Conservation (phyloP, 2,797 vertebrate species). For the Limnodromus scolopaceus region DNA sequence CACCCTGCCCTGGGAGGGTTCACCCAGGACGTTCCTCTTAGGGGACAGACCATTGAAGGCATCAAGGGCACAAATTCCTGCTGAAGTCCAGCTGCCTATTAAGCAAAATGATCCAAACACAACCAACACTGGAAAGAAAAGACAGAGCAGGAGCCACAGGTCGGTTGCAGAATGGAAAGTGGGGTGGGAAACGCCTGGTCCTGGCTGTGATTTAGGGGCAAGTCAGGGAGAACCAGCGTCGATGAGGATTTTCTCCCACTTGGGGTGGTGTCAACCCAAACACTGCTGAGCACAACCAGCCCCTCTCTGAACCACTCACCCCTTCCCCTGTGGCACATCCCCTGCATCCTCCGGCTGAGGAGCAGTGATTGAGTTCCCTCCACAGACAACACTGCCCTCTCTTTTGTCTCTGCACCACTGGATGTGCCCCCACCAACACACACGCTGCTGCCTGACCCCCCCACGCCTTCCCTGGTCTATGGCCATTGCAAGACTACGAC, state of each 20-base stretch:
- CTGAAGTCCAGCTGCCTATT: background rate
- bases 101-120: background rate
- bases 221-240: accelerated
- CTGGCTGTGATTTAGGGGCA: background rate
- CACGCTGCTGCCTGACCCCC: background rate
- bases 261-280: background rate
- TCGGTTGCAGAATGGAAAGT: background rate
- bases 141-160: background rate
- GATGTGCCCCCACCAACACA: background rate
- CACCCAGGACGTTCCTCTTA: background rate
- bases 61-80: background rate
- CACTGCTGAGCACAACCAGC: background rate
- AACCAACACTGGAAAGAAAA: background rate
- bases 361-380: background rate
- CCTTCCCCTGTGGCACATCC: background rate
- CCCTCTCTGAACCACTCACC: background rate
- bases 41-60: background rate
- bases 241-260: background rate
- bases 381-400: background rate
- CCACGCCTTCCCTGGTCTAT: accelerated
- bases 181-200: background rate
- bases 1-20: background rate
- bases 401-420: background rate
- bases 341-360: background rate
- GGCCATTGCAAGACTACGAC: accelerated